Evolutionary conservation across 2,797 vertebrate genomes (phyloP).

Genomic region (Aselliscus stoliczkanus): DNA sequence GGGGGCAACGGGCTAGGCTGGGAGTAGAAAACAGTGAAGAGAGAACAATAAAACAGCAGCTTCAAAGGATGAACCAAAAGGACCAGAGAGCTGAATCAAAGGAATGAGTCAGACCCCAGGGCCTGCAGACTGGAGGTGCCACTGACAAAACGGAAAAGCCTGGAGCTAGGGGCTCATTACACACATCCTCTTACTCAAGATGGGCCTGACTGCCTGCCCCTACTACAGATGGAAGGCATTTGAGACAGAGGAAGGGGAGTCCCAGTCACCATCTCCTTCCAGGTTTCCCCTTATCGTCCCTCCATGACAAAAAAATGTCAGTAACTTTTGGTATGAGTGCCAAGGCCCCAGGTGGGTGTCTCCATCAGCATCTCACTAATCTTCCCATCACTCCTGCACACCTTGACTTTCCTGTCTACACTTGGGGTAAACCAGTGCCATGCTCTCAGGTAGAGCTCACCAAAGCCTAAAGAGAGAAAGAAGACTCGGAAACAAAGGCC

Average conservation of each 20-base stretch:
- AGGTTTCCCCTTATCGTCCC: background rate
- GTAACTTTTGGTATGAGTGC: background rate
- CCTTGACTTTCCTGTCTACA: background rate
- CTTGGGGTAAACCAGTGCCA: background rate
- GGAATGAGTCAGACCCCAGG: background rate
- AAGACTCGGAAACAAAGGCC: background rate
- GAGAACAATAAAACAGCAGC: background rate
- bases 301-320: background rate
- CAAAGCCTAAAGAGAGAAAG: background rate
- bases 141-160: background rate
- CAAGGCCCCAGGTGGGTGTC: background rate
- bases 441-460: background rate
- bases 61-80: conserved; percentile 50
- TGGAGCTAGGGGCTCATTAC: background rate
- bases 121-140: background rate
- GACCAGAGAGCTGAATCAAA: background rate
- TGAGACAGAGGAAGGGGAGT: background rate
- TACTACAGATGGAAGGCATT: background rate
- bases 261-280: background rate
- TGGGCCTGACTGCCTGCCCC: background rate
- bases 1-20: background rate
- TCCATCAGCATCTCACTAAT: background rate
- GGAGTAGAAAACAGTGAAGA: background rate
- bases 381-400: background rate
- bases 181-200: background rate